Evolutionary conservation across 2,888 invertebrate genomes (phyloP).

Genomic region (Anodontia alba): DNA sequence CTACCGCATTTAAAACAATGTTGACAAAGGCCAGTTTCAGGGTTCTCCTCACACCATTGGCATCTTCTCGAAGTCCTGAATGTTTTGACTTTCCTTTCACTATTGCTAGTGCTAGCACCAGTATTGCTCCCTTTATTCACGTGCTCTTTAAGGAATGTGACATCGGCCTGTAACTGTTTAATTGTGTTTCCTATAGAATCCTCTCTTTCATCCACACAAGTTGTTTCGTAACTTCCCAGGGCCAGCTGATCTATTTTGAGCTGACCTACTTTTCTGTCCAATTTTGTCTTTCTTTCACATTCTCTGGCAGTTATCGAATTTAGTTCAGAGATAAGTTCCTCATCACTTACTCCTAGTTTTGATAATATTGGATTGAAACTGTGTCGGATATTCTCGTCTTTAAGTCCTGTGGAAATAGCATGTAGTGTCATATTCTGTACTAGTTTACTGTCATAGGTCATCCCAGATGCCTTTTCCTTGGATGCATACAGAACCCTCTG

Average conservation of each 20-base stretch:
- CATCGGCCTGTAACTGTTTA: background rate
- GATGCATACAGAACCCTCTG: conserved; percentile 26
- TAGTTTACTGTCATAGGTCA: conserved; percentile 6
- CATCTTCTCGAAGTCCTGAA: background rate
- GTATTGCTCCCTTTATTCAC: background rate
- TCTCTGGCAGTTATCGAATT: conserved; percentile 12
- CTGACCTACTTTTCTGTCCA: background rate
- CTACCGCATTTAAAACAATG: conserved; percentile 35
- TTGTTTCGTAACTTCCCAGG: background rate
- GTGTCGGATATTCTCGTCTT: conserved; percentile 14
- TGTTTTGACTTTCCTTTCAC: background rate
- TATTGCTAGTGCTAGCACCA: background rate
- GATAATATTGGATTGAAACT: background rate
- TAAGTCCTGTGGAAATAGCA: conserved; percentile 18
- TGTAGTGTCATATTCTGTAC: conserved; percentile 18
- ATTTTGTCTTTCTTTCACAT: conserved; percentile 7
- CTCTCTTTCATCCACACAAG: background rate
- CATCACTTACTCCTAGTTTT: background rate
- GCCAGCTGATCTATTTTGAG: background rate
- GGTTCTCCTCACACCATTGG: background rate
- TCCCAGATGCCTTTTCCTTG: background rate
- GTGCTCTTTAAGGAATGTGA: background rate
- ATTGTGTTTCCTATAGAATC: background rate
- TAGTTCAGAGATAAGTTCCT: conserved; percentile 13
- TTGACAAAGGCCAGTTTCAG: background rate